Percentiles rank a stretch among this genome's conserved stretches.
These are phyloP conservation scores for Phyllotreta striolata DNA, from an alignment of 2,888 invertebrate species.

Conservation along the genomic window DNA sequence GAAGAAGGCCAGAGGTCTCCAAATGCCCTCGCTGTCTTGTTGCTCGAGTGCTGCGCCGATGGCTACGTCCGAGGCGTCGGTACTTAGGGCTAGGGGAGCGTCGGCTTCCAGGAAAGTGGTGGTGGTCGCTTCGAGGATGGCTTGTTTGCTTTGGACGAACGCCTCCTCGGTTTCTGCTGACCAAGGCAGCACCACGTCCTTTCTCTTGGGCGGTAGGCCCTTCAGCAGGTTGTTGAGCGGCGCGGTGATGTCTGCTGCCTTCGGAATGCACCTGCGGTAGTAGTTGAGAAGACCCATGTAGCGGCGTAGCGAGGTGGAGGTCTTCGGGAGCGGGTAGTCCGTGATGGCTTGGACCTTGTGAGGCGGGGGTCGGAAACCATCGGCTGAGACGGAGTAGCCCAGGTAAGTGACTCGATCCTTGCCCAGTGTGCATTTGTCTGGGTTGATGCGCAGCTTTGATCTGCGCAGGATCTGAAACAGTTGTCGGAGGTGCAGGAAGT, in stretches of 20 bases:
- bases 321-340: constrained; percentile 13
- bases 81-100: neutral
- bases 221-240: constrained; percentile 20
- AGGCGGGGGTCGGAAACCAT: neutral
- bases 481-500: constrained; percentile 51
- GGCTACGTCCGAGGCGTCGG: constrained; percentile 16
- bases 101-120: neutral
- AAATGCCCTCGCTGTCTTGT: neutral
- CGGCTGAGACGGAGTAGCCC: constrained; percentile 42
- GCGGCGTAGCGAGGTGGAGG: constrained; percentile 16
- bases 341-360: neutral
- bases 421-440: constrained; percentile 51
- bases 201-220: constrained; percentile 4
- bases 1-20: constrained; percentile 33
- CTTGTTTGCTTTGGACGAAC: neutral
- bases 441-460: constrained; percentile 47
- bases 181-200: constrained; percentile 24
- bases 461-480: constrained; percentile 45
- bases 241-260: constrained; percentile 25
- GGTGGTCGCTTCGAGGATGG: neutral
- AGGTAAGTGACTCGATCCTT: constrained; percentile 44
- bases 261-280: constrained; percentile 24
- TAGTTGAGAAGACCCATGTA: constrained; percentile 34
- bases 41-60: constrained; percentile 33
- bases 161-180: constrained; percentile 15